Percentiles rank a stretch among this genome's conserved stretches.
These are phyloP conservation scores for Diuraphis noxia DNA, from an alignment of 1,140 invertebrate genomes.

Conservation along the genomic window DNA sequence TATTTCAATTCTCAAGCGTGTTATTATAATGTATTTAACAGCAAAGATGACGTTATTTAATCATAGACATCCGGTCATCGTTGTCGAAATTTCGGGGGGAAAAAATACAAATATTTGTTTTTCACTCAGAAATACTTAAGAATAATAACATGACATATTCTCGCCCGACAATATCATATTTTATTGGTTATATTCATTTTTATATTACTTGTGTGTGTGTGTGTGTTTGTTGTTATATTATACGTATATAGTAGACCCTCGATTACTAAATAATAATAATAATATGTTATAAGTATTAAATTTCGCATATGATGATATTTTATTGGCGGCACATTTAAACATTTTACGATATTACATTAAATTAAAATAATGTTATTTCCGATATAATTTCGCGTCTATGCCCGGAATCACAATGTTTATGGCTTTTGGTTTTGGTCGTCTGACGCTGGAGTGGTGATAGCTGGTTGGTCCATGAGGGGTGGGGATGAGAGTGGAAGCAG, in stretches of 20 bases:
- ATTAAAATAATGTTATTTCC: slow-evolving; percentile 43
- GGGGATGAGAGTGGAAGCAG: too few species aligned
- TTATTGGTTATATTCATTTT: background rate
- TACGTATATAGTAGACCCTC: background rate
- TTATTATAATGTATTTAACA: background rate
- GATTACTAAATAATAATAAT: slow-evolving; percentile 12
- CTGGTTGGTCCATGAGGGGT: background rate
- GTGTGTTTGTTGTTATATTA: background rate
- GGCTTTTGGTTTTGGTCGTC: background rate
- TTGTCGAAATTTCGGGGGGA: background rate
- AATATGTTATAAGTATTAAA: slow-evolving; percentile 18
- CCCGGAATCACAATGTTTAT: slow-evolving; percentile 38
- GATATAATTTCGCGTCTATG: background rate
- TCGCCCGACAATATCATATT: background rate
- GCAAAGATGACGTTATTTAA: background rate
- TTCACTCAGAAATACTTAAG: background rate
- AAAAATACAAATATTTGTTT: background rate
- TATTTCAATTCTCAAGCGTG: background rate
- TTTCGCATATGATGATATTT: slow-evolving; percentile 2
- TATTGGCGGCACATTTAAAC: too few species aligned
- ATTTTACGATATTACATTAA: slow-evolving; percentile 31
- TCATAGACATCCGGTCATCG: background rate
- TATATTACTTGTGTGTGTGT: background rate
- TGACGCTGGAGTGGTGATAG: background rate
- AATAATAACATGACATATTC: background rate